Evolutionary conservation across 2,797 vertebrate genomes (phyloP).

Genomic region (Tapera naevia): DNA sequence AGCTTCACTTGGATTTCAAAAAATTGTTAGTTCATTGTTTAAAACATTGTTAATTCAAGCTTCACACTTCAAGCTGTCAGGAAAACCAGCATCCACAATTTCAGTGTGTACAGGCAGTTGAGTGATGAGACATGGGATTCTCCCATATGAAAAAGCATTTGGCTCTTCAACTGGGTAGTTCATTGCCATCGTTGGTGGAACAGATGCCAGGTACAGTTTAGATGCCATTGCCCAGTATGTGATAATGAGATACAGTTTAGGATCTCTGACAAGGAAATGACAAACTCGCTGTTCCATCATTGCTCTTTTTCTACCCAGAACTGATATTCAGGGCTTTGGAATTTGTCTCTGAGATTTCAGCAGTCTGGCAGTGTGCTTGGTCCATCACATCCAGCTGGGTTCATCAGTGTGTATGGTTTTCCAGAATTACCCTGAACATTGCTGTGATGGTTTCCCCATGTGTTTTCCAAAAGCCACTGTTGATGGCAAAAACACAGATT

Average conservation of each 20-base stretch:
- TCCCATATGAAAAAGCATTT: neutral
- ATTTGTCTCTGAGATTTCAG: neutral
- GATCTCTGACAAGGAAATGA: neutral
- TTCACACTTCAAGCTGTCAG: neutral
- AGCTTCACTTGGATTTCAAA: too few species aligned
- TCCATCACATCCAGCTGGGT: neutral
- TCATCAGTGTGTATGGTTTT: neutral
- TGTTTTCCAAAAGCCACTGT: neutral
- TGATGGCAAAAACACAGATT: neutral
- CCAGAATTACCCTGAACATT: neutral
- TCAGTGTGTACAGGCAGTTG: neutral
- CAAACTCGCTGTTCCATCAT: neutral
- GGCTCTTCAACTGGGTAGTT: neutral
- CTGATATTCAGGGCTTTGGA: neutral
- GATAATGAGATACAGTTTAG: neutral
- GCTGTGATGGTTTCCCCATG: neutral
- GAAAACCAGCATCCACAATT: neutral
- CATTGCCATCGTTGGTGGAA: rapidly evolving
- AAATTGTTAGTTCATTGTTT: too few species aligned
- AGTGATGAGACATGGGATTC: neutral
- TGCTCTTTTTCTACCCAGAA: neutral
- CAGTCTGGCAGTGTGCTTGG: neutral
- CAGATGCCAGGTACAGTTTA: neutral
- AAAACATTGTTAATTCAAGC: neutral
- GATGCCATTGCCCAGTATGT: neutral